phyloP scores from a whole-genome alignment of 1,140 invertebrate genomes.

The Acromyrmex charruanus region DNA sequence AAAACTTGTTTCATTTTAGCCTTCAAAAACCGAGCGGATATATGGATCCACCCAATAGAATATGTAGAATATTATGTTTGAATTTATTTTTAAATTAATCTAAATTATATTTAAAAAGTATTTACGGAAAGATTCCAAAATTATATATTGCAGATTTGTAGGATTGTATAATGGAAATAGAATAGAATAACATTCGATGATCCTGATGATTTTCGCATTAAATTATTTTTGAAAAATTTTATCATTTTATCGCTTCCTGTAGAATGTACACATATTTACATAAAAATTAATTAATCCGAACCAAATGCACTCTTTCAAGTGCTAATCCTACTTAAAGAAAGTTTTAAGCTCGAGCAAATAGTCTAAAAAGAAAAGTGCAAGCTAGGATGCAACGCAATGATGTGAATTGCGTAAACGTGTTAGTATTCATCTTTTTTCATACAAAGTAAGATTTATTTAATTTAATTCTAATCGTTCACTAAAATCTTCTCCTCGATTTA shows the following conservation, averaged over 20 bases:
- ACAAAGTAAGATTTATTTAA: slow-evolving; percentile 19
- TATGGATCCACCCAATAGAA: neutral
- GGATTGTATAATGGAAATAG: neutral
- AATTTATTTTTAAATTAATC: slow-evolving; percentile 3
- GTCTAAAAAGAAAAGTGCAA: neutral
- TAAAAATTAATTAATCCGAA: neutral
- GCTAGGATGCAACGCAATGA: neutral
- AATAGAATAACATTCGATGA: slow-evolving; percentile 7
- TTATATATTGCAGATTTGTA: slow-evolving; percentile 9
- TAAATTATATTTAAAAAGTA: neutral
- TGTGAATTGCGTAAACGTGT: neutral
- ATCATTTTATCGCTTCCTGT: neutral
- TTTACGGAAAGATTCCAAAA: neutral
- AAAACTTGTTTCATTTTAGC: no score
- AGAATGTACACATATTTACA: no score
- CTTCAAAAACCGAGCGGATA: no score
- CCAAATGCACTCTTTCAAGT: neutral
- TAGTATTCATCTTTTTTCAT: neutral
- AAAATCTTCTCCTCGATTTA: neutral
- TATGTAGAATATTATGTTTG: neutral
- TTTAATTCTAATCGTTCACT: neutral
- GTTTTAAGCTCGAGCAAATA: neutral
- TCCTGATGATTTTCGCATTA: neutral
- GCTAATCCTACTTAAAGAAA: slow-evolving; percentile 6
- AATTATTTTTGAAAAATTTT: neutral